Percentiles rank a stretch among this genome's conserved stretches.
Conservation (phyloP, 2,797 vertebrate genomes). For the Anguilla marmorata region DNA sequence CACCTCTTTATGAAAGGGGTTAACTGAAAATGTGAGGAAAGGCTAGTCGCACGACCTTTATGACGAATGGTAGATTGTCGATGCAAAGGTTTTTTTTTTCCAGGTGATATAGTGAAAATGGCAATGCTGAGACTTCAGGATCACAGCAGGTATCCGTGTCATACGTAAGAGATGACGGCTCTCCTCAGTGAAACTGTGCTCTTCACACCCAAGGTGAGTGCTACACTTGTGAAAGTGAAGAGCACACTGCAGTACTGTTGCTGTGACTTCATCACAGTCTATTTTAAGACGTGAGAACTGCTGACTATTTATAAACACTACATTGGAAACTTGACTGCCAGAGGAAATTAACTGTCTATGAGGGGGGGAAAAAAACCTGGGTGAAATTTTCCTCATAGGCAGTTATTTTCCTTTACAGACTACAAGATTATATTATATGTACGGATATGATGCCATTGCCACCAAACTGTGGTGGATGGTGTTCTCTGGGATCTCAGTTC, state of each 20-base stretch:
- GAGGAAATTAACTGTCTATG: not conserved
- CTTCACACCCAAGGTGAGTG: not conserved
- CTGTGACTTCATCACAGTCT: not conserved
- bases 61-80: not conserved
- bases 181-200: not conserved
- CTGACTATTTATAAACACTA: not conserved
- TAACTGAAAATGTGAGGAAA: not conserved
- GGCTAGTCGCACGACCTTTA: not conserved
- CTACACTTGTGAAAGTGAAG: conserved; percentile 1
- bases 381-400: not conserved
- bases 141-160: not conserved
- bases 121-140: not conserved
- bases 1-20: not conserved
- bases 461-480: not conserved
- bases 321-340: not conserved
- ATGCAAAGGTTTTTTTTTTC: not conserved
- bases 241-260: not conserved
- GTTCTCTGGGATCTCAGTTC: not conserved
- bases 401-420: not conserved
- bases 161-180: not conserved
- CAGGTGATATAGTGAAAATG: not conserved
- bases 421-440: not conserved
- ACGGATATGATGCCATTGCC: not conserved
- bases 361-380: not conserved
- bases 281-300: not conserved